These are phyloP conservation scores for Wiebesia pumilae DNA, from an alignment of 1,140 invertebrate genomes.

Conservation along the genomic window DNA sequence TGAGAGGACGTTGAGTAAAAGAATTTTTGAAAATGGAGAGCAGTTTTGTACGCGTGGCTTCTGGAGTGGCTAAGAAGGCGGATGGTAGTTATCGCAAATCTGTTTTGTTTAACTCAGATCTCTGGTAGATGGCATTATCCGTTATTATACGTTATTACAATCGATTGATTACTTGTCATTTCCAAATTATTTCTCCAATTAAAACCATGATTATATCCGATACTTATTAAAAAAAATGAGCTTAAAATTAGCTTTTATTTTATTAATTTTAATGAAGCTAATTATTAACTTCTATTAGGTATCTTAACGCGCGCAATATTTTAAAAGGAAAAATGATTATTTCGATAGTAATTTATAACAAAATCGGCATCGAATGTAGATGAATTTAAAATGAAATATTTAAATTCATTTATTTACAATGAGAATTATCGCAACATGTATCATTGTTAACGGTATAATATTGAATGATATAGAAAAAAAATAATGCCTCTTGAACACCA, in stretches of 20 bases:
- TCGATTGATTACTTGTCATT: background rate
- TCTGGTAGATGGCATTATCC: background rate
- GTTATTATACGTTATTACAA: too few relatives aligned
- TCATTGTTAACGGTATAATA: background rate
- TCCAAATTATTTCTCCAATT: background rate
- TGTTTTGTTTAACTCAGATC: conserved; percentile 26
- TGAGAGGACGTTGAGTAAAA: conserved; percentile 24
- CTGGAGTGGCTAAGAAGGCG: background rate
- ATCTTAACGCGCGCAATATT: too few relatives aligned
- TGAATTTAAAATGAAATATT: background rate
- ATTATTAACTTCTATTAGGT: too few relatives aligned
- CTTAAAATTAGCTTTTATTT: too few relatives aligned
- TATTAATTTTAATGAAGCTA: too few relatives aligned
- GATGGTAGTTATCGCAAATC: conserved; percentile 45
- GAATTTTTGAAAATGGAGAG: conserved; percentile 54
- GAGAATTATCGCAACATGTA: background rate
- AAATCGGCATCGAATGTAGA: too few relatives aligned
- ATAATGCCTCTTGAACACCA: background rate
- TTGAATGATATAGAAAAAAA: background rate
- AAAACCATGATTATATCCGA: background rate
- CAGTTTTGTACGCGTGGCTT: conserved; percentile 21
- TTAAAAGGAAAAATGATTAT: too few relatives aligned
- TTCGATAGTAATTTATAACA: too few relatives aligned
- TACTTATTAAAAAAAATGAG: background rate
- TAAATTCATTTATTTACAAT: background rate